Conservation (phyloP, 2,113 vertebrate genomes). For the Cinclus mexicanus region DNA sequence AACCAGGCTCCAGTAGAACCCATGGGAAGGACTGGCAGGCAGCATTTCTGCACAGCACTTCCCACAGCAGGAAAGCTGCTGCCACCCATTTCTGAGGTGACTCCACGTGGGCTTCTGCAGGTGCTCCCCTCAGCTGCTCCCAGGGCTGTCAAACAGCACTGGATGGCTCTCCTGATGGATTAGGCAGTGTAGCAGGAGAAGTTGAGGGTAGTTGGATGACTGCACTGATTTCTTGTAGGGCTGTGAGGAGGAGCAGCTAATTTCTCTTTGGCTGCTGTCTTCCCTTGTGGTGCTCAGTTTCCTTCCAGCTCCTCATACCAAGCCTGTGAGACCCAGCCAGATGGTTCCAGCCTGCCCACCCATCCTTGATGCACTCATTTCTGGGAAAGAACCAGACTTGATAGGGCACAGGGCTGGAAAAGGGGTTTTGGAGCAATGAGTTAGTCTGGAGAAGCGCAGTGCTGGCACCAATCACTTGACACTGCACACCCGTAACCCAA, state of each 20-base stretch:
- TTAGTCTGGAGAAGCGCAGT: background rate
- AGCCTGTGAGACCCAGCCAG: background rate
- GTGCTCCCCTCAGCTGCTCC: background rate
- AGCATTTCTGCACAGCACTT: background rate
- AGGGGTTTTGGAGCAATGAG: background rate
- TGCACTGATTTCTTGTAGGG: background rate
- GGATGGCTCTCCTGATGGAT: background rate
- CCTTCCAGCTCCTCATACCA: background rate
- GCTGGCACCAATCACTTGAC: background rate
- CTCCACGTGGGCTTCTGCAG: background rate
- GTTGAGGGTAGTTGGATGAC: background rate
- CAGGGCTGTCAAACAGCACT: accelerated
- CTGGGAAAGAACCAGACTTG: background rate
- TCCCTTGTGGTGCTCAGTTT: accelerated
- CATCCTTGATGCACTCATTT: accelerated
- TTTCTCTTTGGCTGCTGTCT: background rate
- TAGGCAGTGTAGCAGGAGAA: background rate
- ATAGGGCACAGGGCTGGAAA: background rate
- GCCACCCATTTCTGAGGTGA: background rate
- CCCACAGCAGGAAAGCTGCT: background rate
- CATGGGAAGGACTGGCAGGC: background rate
- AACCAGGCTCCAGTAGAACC: background rate
- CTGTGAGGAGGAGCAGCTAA: background rate
- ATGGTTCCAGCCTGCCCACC: background rate
- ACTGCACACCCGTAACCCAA: constrained; percentile 20